phyloP scores from a whole-genome alignment of 1,140 invertebrate genomes.

The Aphis gossypii region DNA sequence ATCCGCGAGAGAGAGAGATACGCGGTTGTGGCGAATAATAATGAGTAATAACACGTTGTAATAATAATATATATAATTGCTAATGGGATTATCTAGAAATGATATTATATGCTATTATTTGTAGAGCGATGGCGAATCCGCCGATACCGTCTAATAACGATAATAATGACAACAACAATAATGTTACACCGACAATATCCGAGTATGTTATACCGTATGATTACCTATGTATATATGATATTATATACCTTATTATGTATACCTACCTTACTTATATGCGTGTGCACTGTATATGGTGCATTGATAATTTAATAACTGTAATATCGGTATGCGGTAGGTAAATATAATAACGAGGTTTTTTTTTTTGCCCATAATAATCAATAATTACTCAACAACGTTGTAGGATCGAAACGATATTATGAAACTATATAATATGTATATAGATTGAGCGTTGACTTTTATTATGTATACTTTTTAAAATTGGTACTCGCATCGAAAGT shows the following conservation, averaged over 20 bases:
- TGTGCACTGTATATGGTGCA: not conserved
- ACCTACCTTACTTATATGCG: too few relatives aligned
- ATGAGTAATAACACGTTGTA: constrained; percentile 10
- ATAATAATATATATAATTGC: not conserved
- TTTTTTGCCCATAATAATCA: not conserved
- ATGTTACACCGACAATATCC: not conserved
- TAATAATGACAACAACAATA: not conserved
- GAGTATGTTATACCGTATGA: not conserved
- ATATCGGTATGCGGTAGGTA: not conserved
- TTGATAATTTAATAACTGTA: constrained; percentile 19
- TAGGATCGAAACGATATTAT: not conserved
- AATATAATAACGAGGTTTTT: not conserved
- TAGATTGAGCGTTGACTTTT: not conserved
- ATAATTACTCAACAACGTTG: not conserved
- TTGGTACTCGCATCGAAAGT: not conserved
- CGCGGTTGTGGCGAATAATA: not conserved
- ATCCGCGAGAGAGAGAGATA: not conserved
- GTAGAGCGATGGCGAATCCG: not conserved
- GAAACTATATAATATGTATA: not conserved
- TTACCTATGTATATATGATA: not conserved
- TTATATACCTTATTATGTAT: not conserved
- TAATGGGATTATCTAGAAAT: not conserved
- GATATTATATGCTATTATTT: not conserved
- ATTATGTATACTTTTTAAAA: not conserved
- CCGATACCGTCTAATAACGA: not conserved